Conservation (phyloP, 2,113 vertebrate genomes). For the Centropus bengalensis region DNA sequence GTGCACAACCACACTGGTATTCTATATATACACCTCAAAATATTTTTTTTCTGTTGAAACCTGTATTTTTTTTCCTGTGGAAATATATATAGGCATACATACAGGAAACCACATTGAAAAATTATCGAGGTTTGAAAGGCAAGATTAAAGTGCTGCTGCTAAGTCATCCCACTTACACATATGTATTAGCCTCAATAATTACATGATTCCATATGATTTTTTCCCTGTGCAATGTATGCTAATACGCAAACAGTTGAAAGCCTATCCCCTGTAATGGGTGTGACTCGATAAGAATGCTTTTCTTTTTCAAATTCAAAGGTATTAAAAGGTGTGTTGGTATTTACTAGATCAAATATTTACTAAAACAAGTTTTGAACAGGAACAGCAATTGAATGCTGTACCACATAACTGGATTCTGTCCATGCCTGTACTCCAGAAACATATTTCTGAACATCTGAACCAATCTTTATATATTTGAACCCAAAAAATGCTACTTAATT, state of each 20-base stretch:
- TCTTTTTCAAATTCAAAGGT: not conserved
- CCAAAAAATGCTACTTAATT: not conserved
- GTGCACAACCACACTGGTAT: not conserved
- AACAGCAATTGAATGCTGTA: not conserved
- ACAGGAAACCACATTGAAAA: not conserved
- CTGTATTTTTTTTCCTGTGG: not conserved
- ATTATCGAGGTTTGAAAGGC: not conserved
- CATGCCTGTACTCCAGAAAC: not conserved
- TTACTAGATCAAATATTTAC: not conserved
- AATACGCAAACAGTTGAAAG: not conserved
- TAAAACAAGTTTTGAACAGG: not conserved
- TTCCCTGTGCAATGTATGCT: not conserved
- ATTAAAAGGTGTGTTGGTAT: not conserved
- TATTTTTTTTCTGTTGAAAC: not conserved
- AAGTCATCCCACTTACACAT: not conserved
- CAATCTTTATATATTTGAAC: not conserved
- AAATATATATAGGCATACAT: not conserved
- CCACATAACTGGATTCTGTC: not conserved
- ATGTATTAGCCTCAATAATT: not conserved
- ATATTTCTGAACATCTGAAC: not conserved
- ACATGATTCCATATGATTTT: not conserved
- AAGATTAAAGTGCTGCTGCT: not conserved
- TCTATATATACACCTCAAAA: not conserved
- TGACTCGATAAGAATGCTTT: not conserved
- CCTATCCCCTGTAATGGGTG: not conserved